Base-by-base conservation (phyloP, 2,797 vertebrate species). In the Channallabes apus region DNA sequence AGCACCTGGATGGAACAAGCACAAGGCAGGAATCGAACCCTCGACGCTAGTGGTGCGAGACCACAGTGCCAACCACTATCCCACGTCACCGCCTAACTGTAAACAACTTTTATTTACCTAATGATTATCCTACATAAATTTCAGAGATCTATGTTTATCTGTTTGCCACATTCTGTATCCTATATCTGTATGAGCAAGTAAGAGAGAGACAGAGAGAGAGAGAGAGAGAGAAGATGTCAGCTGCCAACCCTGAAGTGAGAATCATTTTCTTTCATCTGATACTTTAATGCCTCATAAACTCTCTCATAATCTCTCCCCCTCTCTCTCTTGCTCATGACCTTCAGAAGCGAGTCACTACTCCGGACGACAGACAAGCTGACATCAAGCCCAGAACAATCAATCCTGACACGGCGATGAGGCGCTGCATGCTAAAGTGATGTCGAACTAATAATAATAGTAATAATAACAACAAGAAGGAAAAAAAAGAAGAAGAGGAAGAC, bases 271-370 rank as follows among this genome's bases (percentile, higher is more conserved):
- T 82, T 72, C 29, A 71, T 71, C 81, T 82, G 81, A 82, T 82
- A 82, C 67, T 82, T 83, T 83, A 83, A 83, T 73, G 82, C 68
- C 69, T 73, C 82, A 83, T 83, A 83, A 83, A 83, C 83, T 58
- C 64, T 67, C 62, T 77, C 35, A 65, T 81, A 81, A 65, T 67
- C 82, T 77, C 72, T 35, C n/a, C 32, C 65, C 27, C 17, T 65
- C 82, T 35, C n/a, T 51, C 51, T 59, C 51, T 83, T 20, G n/a
- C 41, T 71, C 29, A 38, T 67, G 41, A 65, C 73, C 72, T 77
- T 84, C 82, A 82, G n/a, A 82, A 80, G 51, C 27, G 24, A 69
- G 27, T 56, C 64, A 38, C 38, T 62, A 5, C 59, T 5, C 80
- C 20, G 17, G 4, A 54, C 24, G 8, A 80, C 17, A 51, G n/a